phyloP scores from a whole-genome alignment of 2,888 invertebrate genomes.

The Neoaliturus tenellus region DNA sequence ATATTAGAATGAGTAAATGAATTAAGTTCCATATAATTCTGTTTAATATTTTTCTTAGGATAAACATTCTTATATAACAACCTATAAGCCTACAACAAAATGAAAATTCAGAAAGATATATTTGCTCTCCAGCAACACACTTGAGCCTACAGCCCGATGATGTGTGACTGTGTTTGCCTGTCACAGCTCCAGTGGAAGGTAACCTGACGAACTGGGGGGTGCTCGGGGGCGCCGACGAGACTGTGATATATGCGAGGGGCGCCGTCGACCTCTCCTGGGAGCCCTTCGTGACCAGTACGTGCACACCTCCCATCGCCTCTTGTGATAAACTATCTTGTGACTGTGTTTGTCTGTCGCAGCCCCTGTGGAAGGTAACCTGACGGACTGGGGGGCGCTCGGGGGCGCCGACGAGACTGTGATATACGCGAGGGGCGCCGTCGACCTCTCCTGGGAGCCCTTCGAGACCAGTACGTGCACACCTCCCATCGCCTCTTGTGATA shows the following conservation, averaged over 20 bases:
- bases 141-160: no score
- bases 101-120: no score
- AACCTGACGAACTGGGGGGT: constrained; percentile 75
- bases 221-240: constrained; percentile 74
- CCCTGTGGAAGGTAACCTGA: constrained; percentile 72
- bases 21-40: no score
- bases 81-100: no score
- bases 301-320: no score
- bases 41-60: no score
- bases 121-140: no score
- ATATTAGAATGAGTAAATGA: no score
- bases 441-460: constrained; percentile 74
- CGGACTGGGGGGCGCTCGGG: constrained; percentile 73
- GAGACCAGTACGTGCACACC: constrained; percentile 75
- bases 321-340: no score
- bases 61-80: no score
- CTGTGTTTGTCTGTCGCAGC: constrained; percentile 57
- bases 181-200: constrained; percentile 67
- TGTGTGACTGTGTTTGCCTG: neutral
- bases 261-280: constrained; percentile 73
- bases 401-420: constrained; percentile 75
- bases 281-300: constrained; percentile 77
- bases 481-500: neutral
- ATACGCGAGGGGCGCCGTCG: constrained; percentile 73
- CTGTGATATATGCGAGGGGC: constrained; percentile 74